Evolutionary conservation across 2,113 vertebrate species (phyloP).

Genomic region (Hipposideros armiger): DNA sequence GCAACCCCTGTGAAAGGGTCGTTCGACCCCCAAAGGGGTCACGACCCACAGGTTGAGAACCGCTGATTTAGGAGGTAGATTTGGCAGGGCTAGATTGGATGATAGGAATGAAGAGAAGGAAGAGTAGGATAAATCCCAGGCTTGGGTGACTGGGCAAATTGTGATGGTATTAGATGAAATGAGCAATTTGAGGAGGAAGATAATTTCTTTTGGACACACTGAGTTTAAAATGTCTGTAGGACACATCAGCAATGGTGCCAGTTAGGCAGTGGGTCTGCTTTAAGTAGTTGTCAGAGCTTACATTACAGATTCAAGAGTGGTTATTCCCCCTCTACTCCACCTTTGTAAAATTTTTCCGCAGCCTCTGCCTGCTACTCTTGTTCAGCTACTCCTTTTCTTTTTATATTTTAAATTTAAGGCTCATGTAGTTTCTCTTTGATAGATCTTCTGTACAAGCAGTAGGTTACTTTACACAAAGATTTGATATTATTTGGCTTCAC

Average conservation of each 20-base stretch:
- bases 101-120: neutral
- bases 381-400: neutral
- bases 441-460: neutral
- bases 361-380: neutral
- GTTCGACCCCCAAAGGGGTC: no score
- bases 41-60: no score
- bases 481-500: neutral
- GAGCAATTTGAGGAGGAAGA: neutral
- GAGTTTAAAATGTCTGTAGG: neutral
- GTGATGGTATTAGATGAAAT: neutral
- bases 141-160: neutral
- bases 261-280: neutral
- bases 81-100: neutral
- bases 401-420: slow-evolving; percentile 33
- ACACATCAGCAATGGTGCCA: neutral
- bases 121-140: neutral
- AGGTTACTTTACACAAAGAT: slow-evolving; percentile 17
- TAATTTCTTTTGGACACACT: neutral
- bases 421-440: neutral
- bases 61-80: neutral
- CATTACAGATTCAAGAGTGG: neutral
- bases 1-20: no score
- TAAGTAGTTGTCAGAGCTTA: neutral
- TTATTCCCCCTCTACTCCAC: neutral
- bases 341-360: neutral